Evolutionary conservation across 1,140 invertebrate species (phyloP).

Genomic region (Drosophila teissieri): DNA sequence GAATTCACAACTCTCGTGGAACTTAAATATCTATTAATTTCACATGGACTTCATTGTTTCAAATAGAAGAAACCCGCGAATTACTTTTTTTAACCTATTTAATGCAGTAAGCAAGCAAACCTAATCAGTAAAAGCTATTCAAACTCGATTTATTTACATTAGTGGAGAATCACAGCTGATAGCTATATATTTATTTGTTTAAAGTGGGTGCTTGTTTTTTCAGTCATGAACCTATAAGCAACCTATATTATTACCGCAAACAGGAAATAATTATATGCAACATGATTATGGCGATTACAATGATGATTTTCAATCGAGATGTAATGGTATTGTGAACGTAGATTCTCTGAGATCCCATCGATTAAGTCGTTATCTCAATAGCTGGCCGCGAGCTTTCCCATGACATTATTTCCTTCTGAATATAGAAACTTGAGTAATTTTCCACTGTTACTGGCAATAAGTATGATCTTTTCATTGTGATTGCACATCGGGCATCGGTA

Average conservation of each 20-base stretch:
- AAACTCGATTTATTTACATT: slow-evolving; percentile 6
- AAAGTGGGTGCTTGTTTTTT: not conserved
- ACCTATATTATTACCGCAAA: slow-evolving; percentile 21
- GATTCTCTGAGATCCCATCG: slow-evolving; percentile 26
- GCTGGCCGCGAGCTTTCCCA: slow-evolving; percentile 4
- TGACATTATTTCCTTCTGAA: slow-evolving; percentile 14
- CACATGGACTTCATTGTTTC: not conserved
- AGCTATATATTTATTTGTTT: not conserved
- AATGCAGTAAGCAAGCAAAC: not conserved
- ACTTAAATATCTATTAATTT: not conserved
- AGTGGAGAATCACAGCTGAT: not conserved
- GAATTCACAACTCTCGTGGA: not conserved
- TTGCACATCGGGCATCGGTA: slow-evolving; percentile 5
- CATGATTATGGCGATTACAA: slow-evolving; percentile 19
- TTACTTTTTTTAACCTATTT: not conserved
- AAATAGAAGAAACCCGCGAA: not conserved
- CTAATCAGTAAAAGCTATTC: not conserved
- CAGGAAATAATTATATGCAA: slow-evolving; percentile 31
- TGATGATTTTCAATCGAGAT: slow-evolving; percentile 9
- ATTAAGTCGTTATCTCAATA: slow-evolving; percentile 27
- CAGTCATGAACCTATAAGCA: slow-evolving; percentile 12
- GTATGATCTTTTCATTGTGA: not conserved
- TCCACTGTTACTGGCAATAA: slow-evolving; percentile 1
- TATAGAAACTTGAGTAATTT: slow-evolving; percentile 16
- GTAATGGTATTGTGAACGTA: slow-evolving; percentile 11